phyloP scores from a whole-genome alignment of 2,888 invertebrate genomes.

The Stenodema calcarata region DNA sequence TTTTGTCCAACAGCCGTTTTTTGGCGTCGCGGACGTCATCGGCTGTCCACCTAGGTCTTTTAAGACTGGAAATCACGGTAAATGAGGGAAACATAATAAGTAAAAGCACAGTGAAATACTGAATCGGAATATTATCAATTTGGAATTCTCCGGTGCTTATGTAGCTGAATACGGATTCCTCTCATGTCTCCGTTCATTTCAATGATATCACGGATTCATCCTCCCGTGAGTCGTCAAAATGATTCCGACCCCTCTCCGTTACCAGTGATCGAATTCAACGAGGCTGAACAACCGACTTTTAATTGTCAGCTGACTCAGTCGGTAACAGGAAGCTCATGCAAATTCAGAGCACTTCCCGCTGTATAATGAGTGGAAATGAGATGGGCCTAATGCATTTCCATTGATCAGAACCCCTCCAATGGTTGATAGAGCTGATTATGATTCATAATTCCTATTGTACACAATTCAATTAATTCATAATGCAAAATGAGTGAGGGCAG shows the following conservation, averaged over 20 bases:
- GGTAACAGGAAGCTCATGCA: constrained; percentile 40
- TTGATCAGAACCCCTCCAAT: background rate
- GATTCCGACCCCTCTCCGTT: background rate
- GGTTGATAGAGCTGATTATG: background rate
- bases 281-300: constrained; percentile 12
- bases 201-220: background rate
- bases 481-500: background rate
- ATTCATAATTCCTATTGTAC: constrained; percentile 4
- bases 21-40: too few species aligned
- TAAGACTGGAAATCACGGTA: too few species aligned
- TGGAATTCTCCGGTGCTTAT: too few species aligned
- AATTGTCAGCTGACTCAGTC: background rate
- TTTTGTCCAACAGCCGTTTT: too few species aligned
- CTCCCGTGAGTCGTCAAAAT: background rate
- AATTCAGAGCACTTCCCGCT: constrained; percentile 35
- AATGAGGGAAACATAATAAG: too few species aligned
- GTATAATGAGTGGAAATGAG: constrained; percentile 42
- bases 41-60: too few species aligned
- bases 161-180: too few species aligned
- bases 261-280: background rate
- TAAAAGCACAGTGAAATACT: too few species aligned
- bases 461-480: background rate
- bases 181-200: too few species aligned
- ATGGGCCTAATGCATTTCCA: constrained; percentile 27
- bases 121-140: too few species aligned